Evolutionary conservation across 2,888 invertebrate genomes (phyloP).

Genomic region (Phragmatobia fuliginosa): DNA sequence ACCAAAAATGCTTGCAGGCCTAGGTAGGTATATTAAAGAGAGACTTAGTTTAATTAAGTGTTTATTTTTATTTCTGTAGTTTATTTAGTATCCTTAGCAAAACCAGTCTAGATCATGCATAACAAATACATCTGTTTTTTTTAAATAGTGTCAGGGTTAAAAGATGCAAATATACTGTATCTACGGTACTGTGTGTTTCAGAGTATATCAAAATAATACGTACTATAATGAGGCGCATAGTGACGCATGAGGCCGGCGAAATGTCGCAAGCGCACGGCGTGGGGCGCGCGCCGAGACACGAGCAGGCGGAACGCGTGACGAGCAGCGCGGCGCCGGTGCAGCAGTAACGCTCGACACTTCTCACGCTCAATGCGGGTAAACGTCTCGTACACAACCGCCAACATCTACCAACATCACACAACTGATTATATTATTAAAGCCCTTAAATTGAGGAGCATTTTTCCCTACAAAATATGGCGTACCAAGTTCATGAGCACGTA

Average conservation of each 20-base stretch:
- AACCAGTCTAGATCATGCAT: background rate
- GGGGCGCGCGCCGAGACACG: constrained; percentile 91
- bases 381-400: constrained; percentile 96
- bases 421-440: background rate
- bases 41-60: too few relatives aligned
- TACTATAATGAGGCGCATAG: constrained; percentile 90
- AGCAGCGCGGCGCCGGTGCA: constrained; percentile 94
- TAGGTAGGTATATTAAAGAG: too few relatives aligned
- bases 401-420: constrained; percentile 85
- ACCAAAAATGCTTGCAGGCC: too few relatives aligned
- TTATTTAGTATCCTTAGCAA: background rate
- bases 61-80: background rate
- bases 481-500: constrained; percentile 96
- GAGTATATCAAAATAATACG: constrained; percentile 22
- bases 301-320: constrained; percentile 93
- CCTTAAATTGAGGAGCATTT: background rate
- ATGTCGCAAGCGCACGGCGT: constrained; percentile 89
- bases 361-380: constrained; percentile 95
- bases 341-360: constrained; percentile 93
- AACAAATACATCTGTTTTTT: too few relatives aligned
- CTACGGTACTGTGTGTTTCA: too few relatives aligned
- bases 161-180: too few relatives aligned
- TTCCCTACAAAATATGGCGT: constrained; percentile 60
- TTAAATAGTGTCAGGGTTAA: too few relatives aligned
- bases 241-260: constrained; percentile 93